Conservation (phyloP, 2,888 invertebrate genomes). For the Tethea ocularis region DNA sequence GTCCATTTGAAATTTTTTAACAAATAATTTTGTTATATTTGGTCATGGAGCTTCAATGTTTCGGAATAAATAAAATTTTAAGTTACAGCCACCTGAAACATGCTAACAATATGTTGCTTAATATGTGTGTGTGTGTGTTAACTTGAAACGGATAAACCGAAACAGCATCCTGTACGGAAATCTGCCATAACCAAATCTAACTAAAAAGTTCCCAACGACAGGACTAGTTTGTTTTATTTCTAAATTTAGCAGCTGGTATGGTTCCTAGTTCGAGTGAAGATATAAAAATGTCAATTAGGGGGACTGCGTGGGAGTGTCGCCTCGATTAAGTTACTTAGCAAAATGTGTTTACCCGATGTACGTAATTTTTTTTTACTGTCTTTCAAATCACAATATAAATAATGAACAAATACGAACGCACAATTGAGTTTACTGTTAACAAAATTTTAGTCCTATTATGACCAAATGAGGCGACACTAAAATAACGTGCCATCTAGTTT, state of each 20-base stretch:
- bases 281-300: conserved; percentile 83
- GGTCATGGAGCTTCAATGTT: conserved; percentile 53
- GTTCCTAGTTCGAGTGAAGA: conserved; percentile 84
- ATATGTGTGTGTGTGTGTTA: background rate
- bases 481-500: conserved; percentile 84
- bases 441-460: conserved; percentile 63
- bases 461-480: conserved; percentile 82
- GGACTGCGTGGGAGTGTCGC: conserved; percentile 81
- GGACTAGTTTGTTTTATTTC: conserved; percentile 70
- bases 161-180: conserved; percentile 41
- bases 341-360: conserved; percentile 46
- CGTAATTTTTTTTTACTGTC: conserved; percentile 46
- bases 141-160: conserved; percentile 23
- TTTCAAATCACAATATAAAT: conserved; percentile 45
- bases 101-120: conserved; percentile 7
- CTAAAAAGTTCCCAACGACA: conserved; percentile 58
- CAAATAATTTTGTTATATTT: conserved; percentile 52
- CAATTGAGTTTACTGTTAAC: conserved; percentile 72
- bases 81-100: conserved; percentile 14
- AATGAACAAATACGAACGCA: conserved; percentile 72
- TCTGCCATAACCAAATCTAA: conserved; percentile 58
- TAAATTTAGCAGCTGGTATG: conserved; percentile 84
- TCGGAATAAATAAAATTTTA: conserved; percentile 25
- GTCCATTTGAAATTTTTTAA: conserved; percentile 33
- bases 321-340: conserved; percentile 53